Conservation (phyloP, 2,888 invertebrate species). For the Drosophila setosimentum region DNA sequence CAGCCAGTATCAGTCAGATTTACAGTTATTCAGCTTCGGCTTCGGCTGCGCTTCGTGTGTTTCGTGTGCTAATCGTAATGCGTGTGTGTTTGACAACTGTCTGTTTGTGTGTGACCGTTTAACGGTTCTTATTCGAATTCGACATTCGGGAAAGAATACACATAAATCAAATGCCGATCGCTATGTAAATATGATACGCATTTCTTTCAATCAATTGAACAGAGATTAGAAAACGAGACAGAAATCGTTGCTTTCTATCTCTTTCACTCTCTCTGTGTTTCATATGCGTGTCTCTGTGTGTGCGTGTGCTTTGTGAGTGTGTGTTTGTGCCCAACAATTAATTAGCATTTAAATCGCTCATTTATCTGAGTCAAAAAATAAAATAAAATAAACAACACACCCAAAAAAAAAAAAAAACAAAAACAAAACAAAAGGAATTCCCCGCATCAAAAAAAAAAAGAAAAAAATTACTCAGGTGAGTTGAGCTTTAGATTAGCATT, state of each 20-base stretch:
- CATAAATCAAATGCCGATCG: conserved; percentile 60
- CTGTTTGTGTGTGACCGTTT: conserved; percentile 37
- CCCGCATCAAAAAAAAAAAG: not conserved
- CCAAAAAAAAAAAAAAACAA: conserved; percentile 7
- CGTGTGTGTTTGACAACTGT: conserved; percentile 22
- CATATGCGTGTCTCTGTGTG: conserved; percentile 13
- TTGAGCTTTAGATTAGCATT: conserved; percentile 49
- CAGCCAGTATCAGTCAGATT: conserved; percentile 32
- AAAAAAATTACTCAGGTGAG: conserved; percentile 18
- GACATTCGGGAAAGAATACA: conserved; percentile 43
- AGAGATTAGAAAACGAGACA: conserved; percentile 46
- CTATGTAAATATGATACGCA: conserved; percentile 32
- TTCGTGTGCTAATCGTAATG: conserved; percentile 37
- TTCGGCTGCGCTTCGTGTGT: conserved; percentile 34
- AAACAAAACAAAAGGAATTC: conserved; percentile 12
- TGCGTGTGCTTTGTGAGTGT: conserved; percentile 19
- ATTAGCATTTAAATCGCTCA: conserved; percentile 72
- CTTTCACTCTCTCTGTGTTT: conserved; percentile 9
- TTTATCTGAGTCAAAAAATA: conserved; percentile 58
- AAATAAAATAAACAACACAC: conserved; percentile 29
- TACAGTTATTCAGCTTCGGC: conserved; percentile 44
- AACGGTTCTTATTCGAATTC: conserved; percentile 49
- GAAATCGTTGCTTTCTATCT: conserved; percentile 25
- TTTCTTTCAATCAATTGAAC: conserved; percentile 47
- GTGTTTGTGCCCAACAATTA: conserved; percentile 62